Evolutionary conservation across 2,797 vertebrate genomes (phyloP).

Genomic region (Loris lydekkerianus): DNA sequence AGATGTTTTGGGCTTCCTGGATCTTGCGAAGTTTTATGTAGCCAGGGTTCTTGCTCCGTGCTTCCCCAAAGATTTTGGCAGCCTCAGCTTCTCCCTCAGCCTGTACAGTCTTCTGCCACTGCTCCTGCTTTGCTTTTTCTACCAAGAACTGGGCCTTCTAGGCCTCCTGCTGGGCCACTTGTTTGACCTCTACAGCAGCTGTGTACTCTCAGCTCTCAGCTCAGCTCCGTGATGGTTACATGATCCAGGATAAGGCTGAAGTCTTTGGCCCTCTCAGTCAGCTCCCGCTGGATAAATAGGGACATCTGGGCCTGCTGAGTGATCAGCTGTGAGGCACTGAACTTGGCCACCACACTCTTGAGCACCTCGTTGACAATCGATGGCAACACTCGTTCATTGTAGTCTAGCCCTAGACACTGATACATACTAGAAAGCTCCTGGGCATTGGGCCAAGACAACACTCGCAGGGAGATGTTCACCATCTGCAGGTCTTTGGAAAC

Average conservation of each 20-base stretch:
- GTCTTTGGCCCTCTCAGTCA: constrained; percentile 92
- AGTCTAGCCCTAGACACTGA: constrained; percentile 95
- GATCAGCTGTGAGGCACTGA: constrained; percentile 96
- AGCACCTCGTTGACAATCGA: constrained; percentile 97
- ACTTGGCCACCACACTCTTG: constrained; percentile 97
- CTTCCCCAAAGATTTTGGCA: constrained; percentile 94
- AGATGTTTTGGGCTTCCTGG: constrained; percentile 95
- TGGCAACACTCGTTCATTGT: constrained; percentile 94
- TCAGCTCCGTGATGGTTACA: constrained; percentile 96
- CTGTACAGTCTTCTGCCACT: constrained; percentile 97
- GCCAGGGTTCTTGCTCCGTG: constrained; percentile 95
- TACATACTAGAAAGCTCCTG: constrained; percentile 93
- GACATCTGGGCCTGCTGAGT: constrained; percentile 97
- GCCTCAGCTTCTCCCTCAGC: constrained; percentile 96
- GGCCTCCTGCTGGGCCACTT: constrained; percentile 98
- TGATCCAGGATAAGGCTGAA: constrained; percentile 89
- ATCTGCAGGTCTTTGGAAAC: constrained; percentile 98
- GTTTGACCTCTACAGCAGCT: constrained; percentile 95
- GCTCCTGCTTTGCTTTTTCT: constrained; percentile 97
- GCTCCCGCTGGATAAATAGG: constrained; percentile 93
- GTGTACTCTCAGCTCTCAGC: constrained; percentile 96
- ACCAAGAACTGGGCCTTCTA: constrained; percentile 96
- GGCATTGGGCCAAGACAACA: constrained; percentile 94
- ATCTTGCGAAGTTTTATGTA: constrained; percentile 96
- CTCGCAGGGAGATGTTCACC: constrained; percentile 94